These are phyloP conservation scores for Plutomurus gul DNA, from an alignment of 1,140 invertebrate genomes.

Conservation along the genomic window DNA sequence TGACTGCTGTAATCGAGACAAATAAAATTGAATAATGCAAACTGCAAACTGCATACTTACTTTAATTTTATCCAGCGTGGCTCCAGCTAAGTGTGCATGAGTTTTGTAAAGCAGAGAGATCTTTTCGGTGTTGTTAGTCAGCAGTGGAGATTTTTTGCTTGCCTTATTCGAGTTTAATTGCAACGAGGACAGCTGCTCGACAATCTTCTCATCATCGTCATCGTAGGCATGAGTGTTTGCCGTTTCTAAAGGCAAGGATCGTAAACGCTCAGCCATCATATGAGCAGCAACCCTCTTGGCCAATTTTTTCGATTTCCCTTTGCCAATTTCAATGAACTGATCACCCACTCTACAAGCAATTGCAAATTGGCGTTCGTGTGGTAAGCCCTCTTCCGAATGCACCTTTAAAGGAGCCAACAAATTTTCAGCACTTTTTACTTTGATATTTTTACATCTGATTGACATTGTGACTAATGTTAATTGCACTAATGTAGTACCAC, in stretches of 20 bases:
- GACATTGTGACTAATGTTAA: no score
- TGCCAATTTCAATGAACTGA: constrained; percentile 61
- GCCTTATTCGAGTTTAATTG: neutral
- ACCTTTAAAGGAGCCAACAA: constrained; percentile 40
- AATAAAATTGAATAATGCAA: no score
- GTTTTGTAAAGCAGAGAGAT: neutral
- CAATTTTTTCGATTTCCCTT: constrained; percentile 92
- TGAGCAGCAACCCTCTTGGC: constrained; percentile 91
- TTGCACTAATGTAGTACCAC: no score
- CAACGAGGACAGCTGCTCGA: neutral
- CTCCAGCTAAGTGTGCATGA: neutral
- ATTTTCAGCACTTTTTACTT: no score
- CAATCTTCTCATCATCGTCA: constrained; percentile 59
- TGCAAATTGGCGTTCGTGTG: constrained; percentile 89
- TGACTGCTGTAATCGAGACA: no score
- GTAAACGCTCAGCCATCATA: constrained; percentile 85
- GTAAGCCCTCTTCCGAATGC: constrained; percentile 79
- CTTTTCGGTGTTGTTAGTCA: neutral
- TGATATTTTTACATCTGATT: no score
- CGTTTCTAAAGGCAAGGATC: constrained; percentile 73
- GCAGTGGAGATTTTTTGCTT: neutral
- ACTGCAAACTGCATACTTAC: neutral
- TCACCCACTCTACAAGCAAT: constrained; percentile 86
- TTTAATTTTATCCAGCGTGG: neutral
- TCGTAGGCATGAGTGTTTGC: constrained; percentile 61